A percentile compares a stretch with the other conserved stretches of the same genome.
Evolutionary conservation across 1,140 invertebrate species (phyloP).

Genomic region (Macrobrachium rosenbergii): DNA sequence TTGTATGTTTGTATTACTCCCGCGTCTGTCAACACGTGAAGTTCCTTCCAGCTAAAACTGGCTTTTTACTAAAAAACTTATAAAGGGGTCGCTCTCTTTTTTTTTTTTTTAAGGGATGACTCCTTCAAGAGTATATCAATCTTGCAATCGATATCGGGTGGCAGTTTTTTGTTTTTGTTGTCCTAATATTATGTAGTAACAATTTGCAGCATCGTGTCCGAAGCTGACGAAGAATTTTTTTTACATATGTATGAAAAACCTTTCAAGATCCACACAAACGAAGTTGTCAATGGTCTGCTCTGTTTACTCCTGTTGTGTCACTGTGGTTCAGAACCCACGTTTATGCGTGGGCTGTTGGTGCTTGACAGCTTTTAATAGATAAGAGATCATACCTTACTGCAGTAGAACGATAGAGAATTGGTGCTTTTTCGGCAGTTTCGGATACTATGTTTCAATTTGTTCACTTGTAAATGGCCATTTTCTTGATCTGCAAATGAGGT

Average conservation of each 20-base stretch:
- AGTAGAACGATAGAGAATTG: constrained; percentile 25
- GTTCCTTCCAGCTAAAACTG: constrained; percentile 55
- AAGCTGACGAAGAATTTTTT: constrained; percentile 43
- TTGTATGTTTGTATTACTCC: constrained; percentile 63
- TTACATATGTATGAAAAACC: constrained; percentile 13
- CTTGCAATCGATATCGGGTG: constrained; percentile 49
- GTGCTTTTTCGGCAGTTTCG: constrained; percentile 50
- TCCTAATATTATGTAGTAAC: constrained; percentile 34
- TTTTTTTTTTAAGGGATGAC: constrained; percentile 40
- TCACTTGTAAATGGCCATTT: not conserved
- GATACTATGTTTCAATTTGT: constrained; percentile 39
- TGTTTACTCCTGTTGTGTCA: constrained; percentile 42
- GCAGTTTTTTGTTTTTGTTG: constrained; percentile 38
- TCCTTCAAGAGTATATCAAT: constrained; percentile 53
- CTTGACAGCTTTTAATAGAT: constrained; percentile 51
- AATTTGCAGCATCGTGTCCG: constrained; percentile 45
- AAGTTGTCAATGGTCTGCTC: constrained; percentile 23
- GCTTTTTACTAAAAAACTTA: constrained; percentile 40
- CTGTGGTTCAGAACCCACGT: constrained; percentile 56
- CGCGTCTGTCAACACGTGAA: constrained; percentile 53
- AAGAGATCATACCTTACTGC: constrained; percentile 31
- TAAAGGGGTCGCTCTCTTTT: constrained; percentile 44
- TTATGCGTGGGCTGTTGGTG: constrained; percentile 60
- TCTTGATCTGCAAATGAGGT: not conserved
- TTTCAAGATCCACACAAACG: too few relatives aligned